A percentile compares a stretch with the other conserved stretches of the same genome.
Conservation (phyloP, 2,888 invertebrate species). For the Zaprionus bogoriensis region DNA sequence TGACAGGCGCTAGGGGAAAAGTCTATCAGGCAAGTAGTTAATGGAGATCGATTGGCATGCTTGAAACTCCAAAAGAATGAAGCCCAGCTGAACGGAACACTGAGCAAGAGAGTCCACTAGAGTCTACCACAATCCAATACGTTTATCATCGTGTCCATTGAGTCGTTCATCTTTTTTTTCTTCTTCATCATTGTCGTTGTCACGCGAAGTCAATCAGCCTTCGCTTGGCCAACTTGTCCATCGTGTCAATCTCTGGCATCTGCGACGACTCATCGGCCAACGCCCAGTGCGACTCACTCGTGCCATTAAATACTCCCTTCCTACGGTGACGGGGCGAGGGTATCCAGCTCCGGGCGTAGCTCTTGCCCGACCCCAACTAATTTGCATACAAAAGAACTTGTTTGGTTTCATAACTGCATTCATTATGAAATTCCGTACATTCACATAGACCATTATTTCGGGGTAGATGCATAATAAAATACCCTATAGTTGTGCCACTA, state of each 20-base stretch:
- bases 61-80: too few relatives aligned
- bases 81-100: too few relatives aligned
- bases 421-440: not conserved
- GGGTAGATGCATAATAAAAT: not conserved
- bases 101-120: too few relatives aligned
- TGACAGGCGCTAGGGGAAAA: not conserved
- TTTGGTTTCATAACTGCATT: not conserved
- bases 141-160: too few relatives aligned
- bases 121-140: too few relatives aligned
- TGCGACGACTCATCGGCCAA: not conserved
- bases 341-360: not conserved
- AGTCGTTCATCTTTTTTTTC: too few relatives aligned
- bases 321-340: not conserved
- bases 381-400: slow-evolving; percentile 1
- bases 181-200: too few relatives aligned
- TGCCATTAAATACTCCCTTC: not conserved
- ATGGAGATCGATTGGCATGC: not conserved
- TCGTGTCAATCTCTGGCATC: not conserved
- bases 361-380: not conserved
- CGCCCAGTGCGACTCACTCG: not conserved
- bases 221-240: not conserved
- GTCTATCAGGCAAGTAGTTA: not conserved
- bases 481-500: not conserved
- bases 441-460: not conserved
- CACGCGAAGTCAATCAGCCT: not conserved